phyloP scores from a whole-genome alignment of 2,113 vertebrate genomes.

The Podiceps cristatus region DNA sequence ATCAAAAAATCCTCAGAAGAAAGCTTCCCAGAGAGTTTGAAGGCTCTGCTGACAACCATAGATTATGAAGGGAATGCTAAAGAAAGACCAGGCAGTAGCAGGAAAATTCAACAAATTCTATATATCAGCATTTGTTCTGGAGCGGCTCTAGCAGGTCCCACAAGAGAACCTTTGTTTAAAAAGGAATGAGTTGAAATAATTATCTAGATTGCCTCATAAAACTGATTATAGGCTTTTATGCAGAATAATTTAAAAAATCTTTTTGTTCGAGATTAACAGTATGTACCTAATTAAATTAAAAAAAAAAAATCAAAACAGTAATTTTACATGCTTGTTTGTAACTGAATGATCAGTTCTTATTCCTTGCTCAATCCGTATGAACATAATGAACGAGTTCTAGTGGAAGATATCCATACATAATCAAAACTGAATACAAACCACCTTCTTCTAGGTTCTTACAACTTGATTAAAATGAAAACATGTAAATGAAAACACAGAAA shows the following conservation, averaged over 20 bases:
- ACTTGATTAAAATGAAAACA: neutral
- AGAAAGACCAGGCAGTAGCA: neutral
- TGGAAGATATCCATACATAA: neutral
- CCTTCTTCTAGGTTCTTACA: neutral
- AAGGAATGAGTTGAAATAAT: neutral
- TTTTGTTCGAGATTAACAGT: neutral
- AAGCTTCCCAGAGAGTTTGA: neutral
- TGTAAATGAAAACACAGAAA: neutral
- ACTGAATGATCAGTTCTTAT: neutral
- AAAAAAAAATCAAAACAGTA: neutral
- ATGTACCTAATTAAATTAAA: neutral
- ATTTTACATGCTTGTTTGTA: neutral
- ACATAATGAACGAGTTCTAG: neutral
- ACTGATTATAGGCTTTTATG: neutral
- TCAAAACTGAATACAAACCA: neutral
- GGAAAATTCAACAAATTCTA: neutral
- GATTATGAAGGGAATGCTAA: neutral
- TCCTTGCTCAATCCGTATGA: neutral
- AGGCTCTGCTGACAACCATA: neutral
- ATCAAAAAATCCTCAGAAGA: neutral
- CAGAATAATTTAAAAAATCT: neutral
- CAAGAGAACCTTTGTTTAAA: neutral
- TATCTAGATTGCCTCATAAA: neutral
- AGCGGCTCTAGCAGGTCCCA: neutral
- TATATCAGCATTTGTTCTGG: neutral